phyloP scores from a whole-genome alignment of 1,140 invertebrate species.

The Ceratina calcarata region DNA sequence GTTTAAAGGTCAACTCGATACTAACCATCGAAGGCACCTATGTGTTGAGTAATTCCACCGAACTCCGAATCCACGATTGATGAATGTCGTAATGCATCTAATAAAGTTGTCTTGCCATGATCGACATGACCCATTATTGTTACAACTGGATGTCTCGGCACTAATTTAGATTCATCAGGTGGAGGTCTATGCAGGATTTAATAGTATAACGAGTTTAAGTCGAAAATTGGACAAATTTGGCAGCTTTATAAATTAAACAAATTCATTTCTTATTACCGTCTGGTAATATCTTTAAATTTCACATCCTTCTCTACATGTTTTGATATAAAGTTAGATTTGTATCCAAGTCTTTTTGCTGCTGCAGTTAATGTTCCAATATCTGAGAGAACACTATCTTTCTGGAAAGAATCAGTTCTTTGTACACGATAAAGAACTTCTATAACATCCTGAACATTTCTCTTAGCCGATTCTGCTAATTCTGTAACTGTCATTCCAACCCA shows the following conservation, averaged over 20 bases:
- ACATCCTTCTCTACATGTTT: constrained; percentile 72
- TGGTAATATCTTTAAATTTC: constrained; percentile 67
- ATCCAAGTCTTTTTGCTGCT: constrained; percentile 85
- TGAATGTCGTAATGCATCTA: constrained; percentile 94
- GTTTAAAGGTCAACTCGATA: neutral
- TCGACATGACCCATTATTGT: constrained; percentile 99
- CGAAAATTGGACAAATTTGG: neutral
- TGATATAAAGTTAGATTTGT: constrained; percentile 82
- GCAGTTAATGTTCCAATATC: constrained; percentile 82
- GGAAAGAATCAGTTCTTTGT: constrained; percentile 42
- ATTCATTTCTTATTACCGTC: constrained; percentile 56
- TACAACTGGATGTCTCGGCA: constrained; percentile 93
- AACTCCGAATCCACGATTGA: constrained; percentile 95
- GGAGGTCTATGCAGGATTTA: constrained; percentile 75
- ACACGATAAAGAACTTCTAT: constrained; percentile 85
- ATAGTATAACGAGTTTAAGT: constrained; percentile 1
- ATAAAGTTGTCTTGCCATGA: constrained; percentile 98
- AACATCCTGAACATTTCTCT: constrained; percentile 83
- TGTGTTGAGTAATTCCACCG: constrained; percentile 99
- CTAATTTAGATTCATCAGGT: constrained; percentile 82
- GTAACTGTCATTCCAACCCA: constrained; percentile 90
- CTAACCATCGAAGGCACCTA: constrained; percentile 96
- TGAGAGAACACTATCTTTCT: no score
- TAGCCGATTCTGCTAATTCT: constrained; percentile 85
- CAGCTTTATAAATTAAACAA: neutral